Base-by-base conservation (phyloP, 35 echinoderm and acorn worm genomes). In the Strongylocentrotus purpuratus region DNA sequence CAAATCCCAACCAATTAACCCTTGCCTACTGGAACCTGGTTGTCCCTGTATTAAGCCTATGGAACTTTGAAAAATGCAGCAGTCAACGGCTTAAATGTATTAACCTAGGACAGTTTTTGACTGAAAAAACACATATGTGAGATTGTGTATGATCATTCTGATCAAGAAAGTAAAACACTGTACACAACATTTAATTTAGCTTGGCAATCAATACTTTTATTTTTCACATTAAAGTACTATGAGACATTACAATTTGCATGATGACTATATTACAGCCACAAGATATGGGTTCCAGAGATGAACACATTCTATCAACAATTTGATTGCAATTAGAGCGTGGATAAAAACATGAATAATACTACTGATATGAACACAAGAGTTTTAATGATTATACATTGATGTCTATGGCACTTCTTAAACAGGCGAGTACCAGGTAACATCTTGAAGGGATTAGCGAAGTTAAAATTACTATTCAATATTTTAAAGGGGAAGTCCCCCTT, bases 181-280 rank as follows among this genome's bases (percentile, higher is more conserved):
- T 59, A 59, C 52, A 11, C 5, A 12, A 13, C 17, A 59, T 59
- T 14, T 59, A 2, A 59, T 78, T 78, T n/a, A n/a, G n/a, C 22
- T 78, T 78, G 65, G 65, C 65, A 78, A 78, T 78, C 50, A 28
- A 78, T 78, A 2, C 7, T 28, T 78, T 78, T 78, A 78, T 78
- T 78, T 78, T 78, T 78, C 20, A 78, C 65, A 78, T 22, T 78
- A 78, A 78, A 78, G 65, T 78, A 78, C 65, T 78, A 78, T 78
- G 22, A 78, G 65, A 78, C 65, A 78, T 78, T 78, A 78, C 65
- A 12, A 55, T 55, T 55, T 55, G 9, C 50, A 55, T 55, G 50
- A 55, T 50, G 50, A 55, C 50, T 78, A 78, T 78, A 28, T 78
- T 78, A 78, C 65, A 78, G 20, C 65, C 28, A 78, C 65, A 78